Base-by-base conservation (phyloP, 2,113 vertebrate species). In the Etia nguti region DNA sequence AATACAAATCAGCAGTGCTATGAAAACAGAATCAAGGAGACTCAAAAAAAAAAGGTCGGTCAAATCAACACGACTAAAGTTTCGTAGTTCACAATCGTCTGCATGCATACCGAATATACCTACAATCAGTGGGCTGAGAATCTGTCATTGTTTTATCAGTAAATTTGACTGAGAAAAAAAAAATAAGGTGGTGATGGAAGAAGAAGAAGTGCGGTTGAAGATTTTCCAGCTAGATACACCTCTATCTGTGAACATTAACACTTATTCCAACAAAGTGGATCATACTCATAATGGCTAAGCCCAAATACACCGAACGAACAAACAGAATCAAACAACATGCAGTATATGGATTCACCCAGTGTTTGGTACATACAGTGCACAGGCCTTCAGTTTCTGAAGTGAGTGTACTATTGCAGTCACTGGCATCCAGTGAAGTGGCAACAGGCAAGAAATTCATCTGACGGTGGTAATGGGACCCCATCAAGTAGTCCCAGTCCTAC, bases 401-500 rank as follows among this genome's bases (percentile, higher is more conserved):
- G 4, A 70, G 65, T 55, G 52, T 48, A 0, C 10, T 92, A 70
- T 87, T 81, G 54, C 36, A 26, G 41, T 41, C 55, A 20, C 52
- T 82, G 10, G 82, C 48, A 57, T 88, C 92, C 6, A 70, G 31
- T 62, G 90, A 90, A 94, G 94, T 88, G 94, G 87, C 88, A 94
- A 96, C 95, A 60, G 98, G 93, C 83, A 54, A 98, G 91, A 90
- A 97, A 94, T 92, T 95, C 95, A 98, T 96, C 94, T 97, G 97
- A 86, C 93, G 96, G 81, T 99, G 98, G 93, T 99, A 99, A 89
- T 98, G 97, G n/a, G 97, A 98, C 62, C 95, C 95, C 81, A 98
- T 50, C 80, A 99, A 95, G 91, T 99, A 99, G 3, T 98, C 97
- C 98, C 98, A 99, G 94, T 99, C 98, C 98, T 99, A 52, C 34